phyloP scores from a whole-genome alignment of 2,797 vertebrate genomes.

The Sciaenops ocellatus region DNA sequence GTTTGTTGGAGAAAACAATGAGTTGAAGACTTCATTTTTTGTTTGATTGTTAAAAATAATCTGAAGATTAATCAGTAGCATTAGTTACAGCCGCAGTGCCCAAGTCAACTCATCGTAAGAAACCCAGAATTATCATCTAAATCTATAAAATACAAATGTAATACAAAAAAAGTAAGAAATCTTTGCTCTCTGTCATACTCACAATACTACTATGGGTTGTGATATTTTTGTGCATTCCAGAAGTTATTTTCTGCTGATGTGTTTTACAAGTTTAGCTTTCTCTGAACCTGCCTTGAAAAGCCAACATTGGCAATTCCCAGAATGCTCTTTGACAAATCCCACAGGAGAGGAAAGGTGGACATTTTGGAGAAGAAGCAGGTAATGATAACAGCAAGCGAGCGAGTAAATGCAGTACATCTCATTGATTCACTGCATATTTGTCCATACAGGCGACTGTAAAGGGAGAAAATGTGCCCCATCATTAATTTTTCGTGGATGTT shows the following conservation, averaged over 20 bases:
- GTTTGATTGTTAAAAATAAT: not conserved
- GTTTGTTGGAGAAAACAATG: not conserved
- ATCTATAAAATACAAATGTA: not conserved
- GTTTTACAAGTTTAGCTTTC: not conserved
- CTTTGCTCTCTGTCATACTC: not conserved
- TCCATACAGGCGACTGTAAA: not conserved
- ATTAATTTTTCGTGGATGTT: not conserved
- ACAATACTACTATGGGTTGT: not conserved
- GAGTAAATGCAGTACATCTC: not conserved
- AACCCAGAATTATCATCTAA: not conserved
- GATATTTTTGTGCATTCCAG: not conserved
- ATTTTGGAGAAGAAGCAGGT: constrained; percentile 4
- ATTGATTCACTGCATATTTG: not conserved
- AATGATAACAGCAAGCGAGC: constrained; percentile 2
- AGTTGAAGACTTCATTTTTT: no score
- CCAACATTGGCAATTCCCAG: constrained; percentile 9
- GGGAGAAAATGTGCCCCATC: not conserved
- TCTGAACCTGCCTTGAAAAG: not conserved
- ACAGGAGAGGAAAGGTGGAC: not conserved
- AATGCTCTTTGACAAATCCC: not conserved
- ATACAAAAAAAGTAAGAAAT: not conserved
- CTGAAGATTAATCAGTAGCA: not conserved
- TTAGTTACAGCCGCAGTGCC: not conserved
- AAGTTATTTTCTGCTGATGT: not conserved
- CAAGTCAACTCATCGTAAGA: not conserved